A percentile compares a stretch with the other conserved stretches of the same genome.
Evolutionary conservation across 2,888 invertebrate species (phyloP).

Genomic region (Nasonia oneida): DNA sequence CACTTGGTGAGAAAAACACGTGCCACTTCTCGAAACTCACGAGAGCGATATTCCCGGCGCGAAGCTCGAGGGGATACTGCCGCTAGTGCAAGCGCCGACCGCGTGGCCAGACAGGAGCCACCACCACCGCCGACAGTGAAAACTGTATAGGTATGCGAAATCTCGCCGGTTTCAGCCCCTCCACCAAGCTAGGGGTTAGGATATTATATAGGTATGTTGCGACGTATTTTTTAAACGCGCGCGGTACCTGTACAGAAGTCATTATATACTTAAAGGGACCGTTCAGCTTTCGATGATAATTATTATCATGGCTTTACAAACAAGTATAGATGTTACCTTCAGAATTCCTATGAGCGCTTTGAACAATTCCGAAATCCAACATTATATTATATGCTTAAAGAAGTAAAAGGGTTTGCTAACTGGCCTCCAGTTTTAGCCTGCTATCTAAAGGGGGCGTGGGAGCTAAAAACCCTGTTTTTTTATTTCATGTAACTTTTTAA

Average conservation of each 20-base stretch:
- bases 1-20: neutral
- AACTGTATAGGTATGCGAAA: neutral
- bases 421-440: too few relatives aligned
- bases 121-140: neutral
- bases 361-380: too few relatives aligned
- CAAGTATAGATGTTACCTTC: too few relatives aligned
- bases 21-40: neutral
- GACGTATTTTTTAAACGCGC: neutral
- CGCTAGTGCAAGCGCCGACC: neutral
- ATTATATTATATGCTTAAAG: too few relatives aligned
- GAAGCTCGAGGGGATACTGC: conserved; percentile 26
- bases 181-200: neutral
- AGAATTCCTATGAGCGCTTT: too few relatives aligned
- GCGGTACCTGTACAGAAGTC: neutral
- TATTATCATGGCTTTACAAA: too few relatives aligned
- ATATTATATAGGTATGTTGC: neutral
- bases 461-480: too few relatives aligned
- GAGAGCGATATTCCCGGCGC: conserved; percentile 22
- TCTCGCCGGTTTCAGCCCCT: neutral
- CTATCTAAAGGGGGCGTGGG: too few relatives aligned
- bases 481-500: too few relatives aligned
- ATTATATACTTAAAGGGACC: neutral
- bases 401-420: too few relatives aligned
- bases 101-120: conserved; percentile 18
- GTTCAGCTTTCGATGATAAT: neutral